A percentile compares a stretch with the other conserved stretches of the same genome.
Conservation (phyloP, 2,797 vertebrate species). For the Orientallactaga sibirica region DNA sequence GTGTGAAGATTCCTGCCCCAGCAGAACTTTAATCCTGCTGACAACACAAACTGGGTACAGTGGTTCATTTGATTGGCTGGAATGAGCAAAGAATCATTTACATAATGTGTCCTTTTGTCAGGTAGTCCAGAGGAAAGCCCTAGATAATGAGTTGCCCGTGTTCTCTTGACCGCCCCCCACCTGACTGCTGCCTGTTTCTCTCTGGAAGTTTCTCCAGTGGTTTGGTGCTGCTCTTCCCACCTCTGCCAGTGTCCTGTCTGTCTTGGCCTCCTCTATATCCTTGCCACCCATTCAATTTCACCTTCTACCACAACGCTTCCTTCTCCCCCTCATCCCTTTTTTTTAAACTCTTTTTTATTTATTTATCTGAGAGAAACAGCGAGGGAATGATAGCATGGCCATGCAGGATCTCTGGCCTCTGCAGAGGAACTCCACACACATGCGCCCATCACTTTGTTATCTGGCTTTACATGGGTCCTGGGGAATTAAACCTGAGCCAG, state of each 20-base stretch:
- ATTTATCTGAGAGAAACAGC: too few species aligned
- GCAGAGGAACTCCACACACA: too few species aligned
- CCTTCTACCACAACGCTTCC: neutral
- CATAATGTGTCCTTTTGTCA: neutral
- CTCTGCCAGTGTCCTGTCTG: neutral
- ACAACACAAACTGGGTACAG: neutral
- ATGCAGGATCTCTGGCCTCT: too few species aligned
- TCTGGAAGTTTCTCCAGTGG: too few species aligned
- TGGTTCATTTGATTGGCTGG: neutral
- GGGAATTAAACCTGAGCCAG: too few species aligned
- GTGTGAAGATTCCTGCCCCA: neutral
- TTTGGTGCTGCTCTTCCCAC: too few species aligned
- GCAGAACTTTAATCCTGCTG: neutral
- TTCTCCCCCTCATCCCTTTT: too few species aligned
- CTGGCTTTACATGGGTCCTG: too few species aligned
- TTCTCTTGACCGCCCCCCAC: neutral
- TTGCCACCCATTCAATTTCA: neutral
- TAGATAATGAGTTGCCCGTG: neutral
- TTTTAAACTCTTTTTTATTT: too few species aligned
- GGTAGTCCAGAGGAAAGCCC: neutral
- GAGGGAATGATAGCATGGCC: too few species aligned
- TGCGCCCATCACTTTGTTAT: too few species aligned
- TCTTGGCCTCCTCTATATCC: neutral
- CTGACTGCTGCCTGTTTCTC: neutral
- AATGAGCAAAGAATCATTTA: neutral